Conservation (phyloP, 37 sponge, comb jelly and placozoan species). For the Petrosia ficiformis region DNA sequence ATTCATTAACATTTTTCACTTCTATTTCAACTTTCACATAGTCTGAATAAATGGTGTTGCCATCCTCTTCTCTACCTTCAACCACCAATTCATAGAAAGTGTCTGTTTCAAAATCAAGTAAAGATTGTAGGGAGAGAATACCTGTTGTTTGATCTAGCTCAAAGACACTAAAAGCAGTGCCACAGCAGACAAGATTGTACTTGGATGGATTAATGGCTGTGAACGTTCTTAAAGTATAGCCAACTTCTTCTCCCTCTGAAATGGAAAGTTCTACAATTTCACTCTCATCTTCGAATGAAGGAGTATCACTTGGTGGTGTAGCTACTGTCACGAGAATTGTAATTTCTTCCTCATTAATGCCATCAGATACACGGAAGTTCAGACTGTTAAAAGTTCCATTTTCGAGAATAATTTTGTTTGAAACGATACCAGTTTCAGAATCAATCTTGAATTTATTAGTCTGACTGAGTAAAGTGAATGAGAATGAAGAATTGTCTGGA, state of each 20-base stretch:
- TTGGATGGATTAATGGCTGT: not conserved
- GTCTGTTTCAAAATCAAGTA: slow-evolving; percentile 39
- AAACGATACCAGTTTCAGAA: slow-evolving; percentile 38
- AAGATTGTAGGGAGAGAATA: not conserved
- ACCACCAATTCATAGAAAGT: slow-evolving; percentile 33
- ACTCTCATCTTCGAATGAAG: not conserved
- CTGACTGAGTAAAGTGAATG: slow-evolving; percentile 1
- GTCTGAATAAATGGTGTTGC: slow-evolving; percentile 14
- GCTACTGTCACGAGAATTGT: slow-evolving; percentile 15
- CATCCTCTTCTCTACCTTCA: slow-evolving; percentile 17
- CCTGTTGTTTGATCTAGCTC: slow-evolving; percentile 5
- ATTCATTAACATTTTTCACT: slow-evolving; percentile 49
- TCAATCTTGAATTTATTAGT: slow-evolving; percentile 35
- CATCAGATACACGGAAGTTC: slow-evolving; percentile 31
- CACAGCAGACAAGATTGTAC: not conserved
- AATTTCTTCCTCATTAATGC: not conserved
- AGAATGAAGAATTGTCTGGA: slow-evolving; percentile 39
- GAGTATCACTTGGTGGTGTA: not conserved
- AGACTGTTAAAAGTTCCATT: slow-evolving; percentile 8
- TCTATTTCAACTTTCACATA: slow-evolving; percentile 25
- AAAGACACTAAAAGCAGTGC: slow-evolving; percentile 5
- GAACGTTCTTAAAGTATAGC: not conserved
- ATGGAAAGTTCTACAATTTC: not conserved
- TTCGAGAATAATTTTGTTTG: slow-evolving; percentile 22
- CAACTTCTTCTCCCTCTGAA: not conserved